Conservation (phyloP, 2,113 vertebrate species). For the Myotis yumanensis region DNA sequence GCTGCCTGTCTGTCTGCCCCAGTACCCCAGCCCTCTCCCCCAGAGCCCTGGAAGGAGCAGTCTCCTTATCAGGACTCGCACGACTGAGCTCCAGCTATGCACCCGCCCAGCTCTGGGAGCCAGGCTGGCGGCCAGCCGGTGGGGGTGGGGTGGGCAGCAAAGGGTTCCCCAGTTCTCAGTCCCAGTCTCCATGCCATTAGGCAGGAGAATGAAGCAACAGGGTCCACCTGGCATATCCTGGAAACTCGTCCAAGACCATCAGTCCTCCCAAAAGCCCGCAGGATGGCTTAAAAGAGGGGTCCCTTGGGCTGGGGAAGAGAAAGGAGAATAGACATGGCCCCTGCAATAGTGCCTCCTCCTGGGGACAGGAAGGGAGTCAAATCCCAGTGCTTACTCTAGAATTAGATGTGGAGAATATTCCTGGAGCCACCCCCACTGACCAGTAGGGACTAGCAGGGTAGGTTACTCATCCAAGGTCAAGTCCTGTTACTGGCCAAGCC, state of each 20-base stretch:
- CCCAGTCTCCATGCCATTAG: not conserved
- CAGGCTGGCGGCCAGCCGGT: slow-evolving; percentile 42
- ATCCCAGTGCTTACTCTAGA: not conserved
- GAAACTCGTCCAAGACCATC: not conserved
- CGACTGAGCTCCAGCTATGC: slow-evolving; percentile 87
- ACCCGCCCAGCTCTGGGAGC: slow-evolving; percentile 71
- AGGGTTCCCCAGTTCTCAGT: slow-evolving; percentile 44
- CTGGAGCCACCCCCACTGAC: not conserved
- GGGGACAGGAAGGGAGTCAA: not conserved
- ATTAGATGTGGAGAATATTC: not conserved
- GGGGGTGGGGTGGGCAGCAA: not conserved
- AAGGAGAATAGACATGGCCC: not conserved
- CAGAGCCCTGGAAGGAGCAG: slow-evolving; percentile 78
- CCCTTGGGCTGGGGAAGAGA: not conserved
- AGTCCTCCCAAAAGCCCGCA: not conserved
- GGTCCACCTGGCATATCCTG: not conserved
- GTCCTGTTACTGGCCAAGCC: not conserved
- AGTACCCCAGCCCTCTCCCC: not conserved
- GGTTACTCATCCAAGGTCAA: slow-evolving; percentile 27
- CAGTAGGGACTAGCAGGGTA: not conserved
- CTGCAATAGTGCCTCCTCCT: slow-evolving; percentile 33
- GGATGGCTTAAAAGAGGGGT: not conserved
- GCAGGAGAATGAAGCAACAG: slow-evolving; percentile 25
- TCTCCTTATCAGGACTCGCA: slow-evolving; percentile 85
- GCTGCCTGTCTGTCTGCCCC: not conserved